phyloP scores from a whole-genome alignment of 2,797 vertebrate genomes.

The Lophotriccus pileatus region DNA sequence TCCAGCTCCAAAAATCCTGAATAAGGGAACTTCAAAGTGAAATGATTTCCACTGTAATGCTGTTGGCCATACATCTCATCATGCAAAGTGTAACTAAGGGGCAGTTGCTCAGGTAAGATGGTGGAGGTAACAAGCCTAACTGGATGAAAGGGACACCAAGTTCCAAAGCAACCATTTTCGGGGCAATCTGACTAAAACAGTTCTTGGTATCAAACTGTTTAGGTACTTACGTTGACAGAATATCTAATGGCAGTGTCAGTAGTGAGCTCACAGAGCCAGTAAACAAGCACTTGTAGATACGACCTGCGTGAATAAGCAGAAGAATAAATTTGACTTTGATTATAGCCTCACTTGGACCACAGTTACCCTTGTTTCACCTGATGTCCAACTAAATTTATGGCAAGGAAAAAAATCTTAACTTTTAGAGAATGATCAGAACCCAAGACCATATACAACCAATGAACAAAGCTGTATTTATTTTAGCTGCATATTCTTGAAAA shows the following conservation, averaged over 20 bases:
- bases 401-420: background rate
- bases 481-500: background rate
- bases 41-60: background rate
- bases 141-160: background rate
- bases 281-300: constrained; percentile 99
- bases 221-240: constrained; percentile 95
- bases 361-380: background rate
- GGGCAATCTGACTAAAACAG: background rate
- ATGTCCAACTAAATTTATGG: background rate
- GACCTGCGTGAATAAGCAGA: constrained; percentile 77
- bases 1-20: background rate
- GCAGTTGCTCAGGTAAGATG: background rate
- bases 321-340: background rate
- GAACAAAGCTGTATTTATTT: background rate
- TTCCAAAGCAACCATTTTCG: background rate
- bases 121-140: background rate
- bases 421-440: background rate
- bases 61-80: rapidly evolving
- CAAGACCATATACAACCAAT: rapidly evolving
- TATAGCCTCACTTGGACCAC: background rate
- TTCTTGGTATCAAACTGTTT: background rate
- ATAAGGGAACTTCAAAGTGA: background rate
- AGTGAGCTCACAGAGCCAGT: constrained; percentile 98
- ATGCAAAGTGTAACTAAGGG: rapidly evolving
- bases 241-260: constrained; percentile 94